Conservation (phyloP, 2,888 invertebrate genomes). For the Volucella inanis region DNA sequence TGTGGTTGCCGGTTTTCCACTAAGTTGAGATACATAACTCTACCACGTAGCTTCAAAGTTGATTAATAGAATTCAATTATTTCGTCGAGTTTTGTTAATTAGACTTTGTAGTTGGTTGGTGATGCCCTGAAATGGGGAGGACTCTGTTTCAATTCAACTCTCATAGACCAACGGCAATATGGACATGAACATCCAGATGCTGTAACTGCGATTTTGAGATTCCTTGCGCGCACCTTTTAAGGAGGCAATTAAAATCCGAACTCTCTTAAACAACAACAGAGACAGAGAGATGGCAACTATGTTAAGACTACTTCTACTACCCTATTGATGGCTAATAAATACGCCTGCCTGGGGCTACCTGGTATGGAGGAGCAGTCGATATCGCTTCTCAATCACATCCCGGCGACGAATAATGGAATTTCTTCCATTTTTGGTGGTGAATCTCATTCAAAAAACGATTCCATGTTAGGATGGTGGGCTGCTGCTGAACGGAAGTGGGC, state of each 20-base stretch:
- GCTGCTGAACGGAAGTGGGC: conserved; percentile 47
- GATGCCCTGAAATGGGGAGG: conserved; percentile 50
- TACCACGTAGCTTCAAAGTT: conserved; percentile 54
- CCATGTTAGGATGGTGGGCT: conserved; percentile 18
- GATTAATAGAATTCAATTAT: conserved; percentile 75
- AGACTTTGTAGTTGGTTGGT: conserved; percentile 47
- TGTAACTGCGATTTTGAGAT: conserved; percentile 66
- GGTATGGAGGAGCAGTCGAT: conserved; percentile 14
- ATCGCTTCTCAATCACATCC: conserved; percentile 45
- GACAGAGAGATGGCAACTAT: not conserved
- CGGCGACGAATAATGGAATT: conserved; percentile 64
- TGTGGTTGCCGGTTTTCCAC: not conserved
- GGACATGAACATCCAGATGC: conserved; percentile 46
- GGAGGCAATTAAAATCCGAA: conserved; percentile 70
- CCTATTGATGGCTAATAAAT: conserved; percentile 28
- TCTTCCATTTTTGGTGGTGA: conserved; percentile 59
- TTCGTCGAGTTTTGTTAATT: conserved; percentile 72
- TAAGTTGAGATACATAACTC: not conserved
- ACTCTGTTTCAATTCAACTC: not conserved
- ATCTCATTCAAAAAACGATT: conserved; percentile 51
- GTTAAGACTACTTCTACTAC: not conserved
- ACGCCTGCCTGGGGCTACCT: conserved; percentile 22
- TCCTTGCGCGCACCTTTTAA: conserved; percentile 65
- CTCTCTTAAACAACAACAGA: conserved; percentile 1
- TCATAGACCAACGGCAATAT: conserved; percentile 61